phyloP scores from a whole-genome alignment of 2,797 vertebrate species.

The Mus caroli region DNA sequence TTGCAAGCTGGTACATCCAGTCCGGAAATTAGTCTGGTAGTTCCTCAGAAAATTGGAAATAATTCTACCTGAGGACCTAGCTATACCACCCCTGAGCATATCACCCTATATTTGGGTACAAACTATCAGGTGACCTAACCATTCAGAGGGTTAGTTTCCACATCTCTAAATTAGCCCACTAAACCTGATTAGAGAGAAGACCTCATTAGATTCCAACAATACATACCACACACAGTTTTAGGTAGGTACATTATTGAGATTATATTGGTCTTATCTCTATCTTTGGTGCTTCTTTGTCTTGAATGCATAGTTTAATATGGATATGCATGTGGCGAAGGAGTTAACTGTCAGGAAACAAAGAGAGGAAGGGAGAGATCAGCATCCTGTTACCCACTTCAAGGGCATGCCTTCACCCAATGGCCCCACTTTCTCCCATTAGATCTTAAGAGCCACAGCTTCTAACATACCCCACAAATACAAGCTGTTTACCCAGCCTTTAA shows the following conservation, averaged over 20 bases:
- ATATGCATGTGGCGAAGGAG: no score
- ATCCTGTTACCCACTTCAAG: neutral
- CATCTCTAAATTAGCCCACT: neutral
- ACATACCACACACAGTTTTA: neutral
- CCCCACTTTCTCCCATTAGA: neutral
- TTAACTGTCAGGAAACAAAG: neutral
- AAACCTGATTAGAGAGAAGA: neutral
- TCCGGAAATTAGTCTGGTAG: no score
- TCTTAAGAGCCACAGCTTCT: neutral
- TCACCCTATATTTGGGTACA: neutral
- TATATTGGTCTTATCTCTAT: neutral
- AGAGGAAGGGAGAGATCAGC: neutral
- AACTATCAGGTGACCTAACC: neutral
- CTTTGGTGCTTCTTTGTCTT: neutral
- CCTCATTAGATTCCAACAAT: neutral
- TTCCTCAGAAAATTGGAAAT: no score
- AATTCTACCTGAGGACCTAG: no score
- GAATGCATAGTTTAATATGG: neutral
- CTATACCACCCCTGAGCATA: no score
- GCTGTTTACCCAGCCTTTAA: neutral
- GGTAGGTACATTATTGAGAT: neutral
- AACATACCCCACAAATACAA: neutral
- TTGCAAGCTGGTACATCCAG: no score
- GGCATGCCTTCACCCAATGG: neutral
- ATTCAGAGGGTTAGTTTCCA: neutral